Base-by-base conservation (phyloP, 1,140 invertebrate species). In the Pachypsylla venusta region DNA sequence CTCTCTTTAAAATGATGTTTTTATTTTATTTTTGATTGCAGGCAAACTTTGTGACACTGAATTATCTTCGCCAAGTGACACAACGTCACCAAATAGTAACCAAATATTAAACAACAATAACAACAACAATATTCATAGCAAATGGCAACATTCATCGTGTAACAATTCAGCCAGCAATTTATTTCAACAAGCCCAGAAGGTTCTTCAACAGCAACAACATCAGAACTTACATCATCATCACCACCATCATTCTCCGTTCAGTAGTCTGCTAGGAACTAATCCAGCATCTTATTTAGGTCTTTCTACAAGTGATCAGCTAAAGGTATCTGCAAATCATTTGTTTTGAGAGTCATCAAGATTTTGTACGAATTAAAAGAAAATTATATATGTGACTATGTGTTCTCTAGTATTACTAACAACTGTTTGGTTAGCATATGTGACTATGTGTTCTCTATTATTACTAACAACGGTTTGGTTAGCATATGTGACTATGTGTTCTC, bases 161-260 rank as follows among this genome's bases (percentile, higher is more conserved):
- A 42, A 27, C 56, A 56, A 35, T n/a, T 22, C 26, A 16, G 10
- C 40, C 53, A 12, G 54, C 53, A 16, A 5, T 19, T 53, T 58
- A 42, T 2, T 58, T 59, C 61, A 65, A 39, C 24, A 53, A 13
- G 56, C 55, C 19, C 54, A 56, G n/a, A 59, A 62, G 40, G 54
- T 55, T 2, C 25, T 54, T n/a, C 53, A 56, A 16, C 59, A 60
- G 27, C 61, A 64, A 54, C 62, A 64, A 12, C 58, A 64, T 22
- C 64, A 66, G 28, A 61, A 67, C 56, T 57, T 58, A 42, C 57
- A 35, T 26, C 53, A 54, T 25, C 28, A 54, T 5, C 56, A 57
- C 28, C 25, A 27, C 16, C 55, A 57, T n/a, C 60, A 61, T 30
- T 60, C 56, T 27, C 62, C 57, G 26, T 63, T 63, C 54, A 57